These are phyloP conservation scores for Rhinichthys osculus DNA, from an alignment of 2,797 vertebrate species.

Conservation along the genomic window DNA sequence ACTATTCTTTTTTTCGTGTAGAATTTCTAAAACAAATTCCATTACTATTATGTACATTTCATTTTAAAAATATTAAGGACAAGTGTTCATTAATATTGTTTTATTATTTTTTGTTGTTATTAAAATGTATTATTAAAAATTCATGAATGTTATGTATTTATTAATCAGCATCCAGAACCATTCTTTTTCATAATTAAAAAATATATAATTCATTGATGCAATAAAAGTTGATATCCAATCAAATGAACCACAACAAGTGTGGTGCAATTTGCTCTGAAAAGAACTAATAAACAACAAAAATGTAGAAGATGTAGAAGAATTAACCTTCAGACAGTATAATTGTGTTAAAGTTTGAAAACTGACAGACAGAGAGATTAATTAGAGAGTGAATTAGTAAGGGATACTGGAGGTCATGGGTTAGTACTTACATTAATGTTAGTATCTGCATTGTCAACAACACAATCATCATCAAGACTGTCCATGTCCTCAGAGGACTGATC, in stretches of 20 bases:
- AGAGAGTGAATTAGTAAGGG: neutral
- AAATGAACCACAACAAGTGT: neutral
- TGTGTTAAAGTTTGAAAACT: constrained; percentile 13
- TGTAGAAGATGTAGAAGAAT: neutral
- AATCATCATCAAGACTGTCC: constrained; percentile 75
- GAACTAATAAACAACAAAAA: neutral
- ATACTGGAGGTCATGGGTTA: constrained; percentile 51
- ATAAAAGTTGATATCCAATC: neutral
- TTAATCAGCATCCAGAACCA: neutral
- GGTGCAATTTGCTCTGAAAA: neutral
- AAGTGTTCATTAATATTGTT: neutral
- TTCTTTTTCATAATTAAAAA: neutral
- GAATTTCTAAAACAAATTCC: neutral
- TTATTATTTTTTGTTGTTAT: neutral
- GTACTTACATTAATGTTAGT: constrained; percentile 76
- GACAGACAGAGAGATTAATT: neutral
- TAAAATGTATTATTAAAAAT: neutral
- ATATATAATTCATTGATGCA: neutral
- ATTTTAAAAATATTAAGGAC: neutral
- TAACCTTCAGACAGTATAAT: neutral
- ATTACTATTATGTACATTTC: neutral
- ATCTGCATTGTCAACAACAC: constrained; percentile 68
- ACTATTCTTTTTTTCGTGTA: neutral
- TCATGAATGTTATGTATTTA: neutral
- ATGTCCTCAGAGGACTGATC: constrained; percentile 72